Percentiles rank a stretch among this genome's conserved stretches.
Evolutionary conservation across 2,113 vertebrate species (phyloP).

Genomic region (Saguinus imperator): DNA sequence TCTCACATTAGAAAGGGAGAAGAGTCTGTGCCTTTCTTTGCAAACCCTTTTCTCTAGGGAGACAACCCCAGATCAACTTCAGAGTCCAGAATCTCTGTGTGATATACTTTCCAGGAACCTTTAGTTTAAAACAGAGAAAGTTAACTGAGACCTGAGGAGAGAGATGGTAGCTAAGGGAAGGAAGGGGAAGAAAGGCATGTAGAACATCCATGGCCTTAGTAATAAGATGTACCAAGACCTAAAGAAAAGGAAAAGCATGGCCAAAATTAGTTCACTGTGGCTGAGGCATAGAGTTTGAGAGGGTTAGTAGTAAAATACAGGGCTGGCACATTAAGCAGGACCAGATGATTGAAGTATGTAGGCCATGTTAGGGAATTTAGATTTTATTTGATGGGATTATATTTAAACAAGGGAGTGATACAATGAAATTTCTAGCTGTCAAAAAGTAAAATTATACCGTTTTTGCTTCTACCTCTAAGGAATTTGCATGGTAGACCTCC

Average conservation of each 20-base stretch:
- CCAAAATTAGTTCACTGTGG: neutral
- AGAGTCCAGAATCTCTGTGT: neutral
- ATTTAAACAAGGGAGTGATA: neutral
- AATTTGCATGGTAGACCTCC: neutral
- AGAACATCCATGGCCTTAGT: neutral
- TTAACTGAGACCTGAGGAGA: neutral
- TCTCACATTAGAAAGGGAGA: neutral
- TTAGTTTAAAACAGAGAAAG: neutral
- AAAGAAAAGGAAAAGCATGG: neutral
- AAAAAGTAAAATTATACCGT: neutral
- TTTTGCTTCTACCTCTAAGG: conserved; percentile 32
- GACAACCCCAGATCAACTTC: neutral
- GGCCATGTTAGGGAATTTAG: neutral
- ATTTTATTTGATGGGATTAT: conserved; percentile 33
- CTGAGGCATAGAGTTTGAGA: neutral
- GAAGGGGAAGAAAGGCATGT: neutral
- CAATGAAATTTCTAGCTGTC: neutral
- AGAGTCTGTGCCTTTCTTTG: neutral
- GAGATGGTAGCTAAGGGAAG: neutral
- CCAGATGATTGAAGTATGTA: neutral
- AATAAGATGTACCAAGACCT: neutral
- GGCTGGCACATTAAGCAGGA: neutral
- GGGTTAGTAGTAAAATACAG: neutral
- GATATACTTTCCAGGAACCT: neutral
- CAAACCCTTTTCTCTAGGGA: neutral